Evolutionary conservation across 2,797 vertebrate species (phyloP), one percentile per base, ranked within the genome.

Genomic region (Schizopygopsis pylzovi): DNA sequence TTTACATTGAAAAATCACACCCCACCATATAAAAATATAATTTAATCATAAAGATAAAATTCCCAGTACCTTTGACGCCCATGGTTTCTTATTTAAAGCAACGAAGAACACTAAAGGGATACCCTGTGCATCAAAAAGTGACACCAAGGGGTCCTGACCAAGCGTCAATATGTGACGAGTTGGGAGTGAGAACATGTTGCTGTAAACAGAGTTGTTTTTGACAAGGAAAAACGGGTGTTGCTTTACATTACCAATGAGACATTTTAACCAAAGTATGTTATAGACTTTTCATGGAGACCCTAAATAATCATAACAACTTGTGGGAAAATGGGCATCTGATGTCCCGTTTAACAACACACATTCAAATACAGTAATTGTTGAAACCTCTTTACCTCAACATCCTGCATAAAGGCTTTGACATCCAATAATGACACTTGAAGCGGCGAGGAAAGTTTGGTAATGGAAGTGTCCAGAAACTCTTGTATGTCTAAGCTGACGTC

Each of bases 341-440:
- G 52, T 54, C 18, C 6, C 18, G 16, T 56, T 22, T 2, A 41
- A 43, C 13, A 67, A 83, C 4, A 75, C 9, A 52, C 25, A 28
- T 37, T 9, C 1, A 67, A 80, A 56, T 39, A 71, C 68, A 61
- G 3, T 10, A 11, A 75, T 16, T 63, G 41, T 22, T 83, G 11
- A 71, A 72, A 4, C 10, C 28, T 28, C n/a, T 61, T 85, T 93
- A 97, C 98, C 96, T 99, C 97, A 85, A 99, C 94, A 89, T 98
- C 97, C 89, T 98, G 97, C 84, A 94, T 93, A 89, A 98, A 96
- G 22, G 93, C 93, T 91, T 97, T 96, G 89, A 99, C 93, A 79
- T 99, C 98, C 56, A 96, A 91, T 86, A 98, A 97, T 56, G 98
- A 98, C 65, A 99, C 93, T 92, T 99, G 97, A 71, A 99, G 89